These are phyloP conservation scores for Peromyscus aztecus DNA, from an alignment of 2,797 vertebrate species.

Conservation along the genomic window DNA sequence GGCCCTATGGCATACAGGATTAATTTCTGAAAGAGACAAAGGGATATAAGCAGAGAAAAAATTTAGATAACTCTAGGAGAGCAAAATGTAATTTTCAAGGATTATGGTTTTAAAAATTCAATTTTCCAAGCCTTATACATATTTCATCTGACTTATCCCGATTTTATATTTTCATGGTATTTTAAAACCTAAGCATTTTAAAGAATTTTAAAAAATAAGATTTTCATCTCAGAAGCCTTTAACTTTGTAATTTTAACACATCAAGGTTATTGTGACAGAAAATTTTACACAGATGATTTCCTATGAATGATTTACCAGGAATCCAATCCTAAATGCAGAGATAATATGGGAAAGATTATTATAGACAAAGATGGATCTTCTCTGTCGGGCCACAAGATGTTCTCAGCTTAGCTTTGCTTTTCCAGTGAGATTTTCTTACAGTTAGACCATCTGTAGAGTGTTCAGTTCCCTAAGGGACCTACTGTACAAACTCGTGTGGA, in stretches of 20 bases:
- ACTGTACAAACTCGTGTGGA: not conserved
- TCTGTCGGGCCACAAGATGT: not conserved
- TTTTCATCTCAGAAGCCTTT: not conserved
- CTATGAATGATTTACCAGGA: not conserved
- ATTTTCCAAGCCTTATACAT: not conserved
- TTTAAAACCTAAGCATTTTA: slow-evolving; percentile 35
- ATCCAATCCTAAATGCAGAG: not conserved
- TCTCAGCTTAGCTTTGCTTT: not conserved
- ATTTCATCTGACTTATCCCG: slow-evolving; percentile 20
- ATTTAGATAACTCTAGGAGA: not conserved
- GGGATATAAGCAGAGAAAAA: not conserved
- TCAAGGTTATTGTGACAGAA: not conserved
- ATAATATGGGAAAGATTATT: not conserved
- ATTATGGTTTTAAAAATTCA: not conserved
- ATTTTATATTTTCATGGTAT: not conserved
- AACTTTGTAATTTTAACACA: slow-evolving; percentile 14
- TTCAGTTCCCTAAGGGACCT: not conserved
- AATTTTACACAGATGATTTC: not conserved
- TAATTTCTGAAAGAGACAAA: not conserved
- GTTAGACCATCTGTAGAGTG: not conserved
- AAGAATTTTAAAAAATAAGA: slow-evolving; percentile 37
- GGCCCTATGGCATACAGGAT: not conserved
- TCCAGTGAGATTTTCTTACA: not conserved
- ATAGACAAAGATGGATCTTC: not conserved
- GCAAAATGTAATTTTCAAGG: not conserved